These are phyloP conservation scores for Agriopis marginaria DNA, from an alignment of 2,888 invertebrate genomes.

Conservation along the genomic window DNA sequence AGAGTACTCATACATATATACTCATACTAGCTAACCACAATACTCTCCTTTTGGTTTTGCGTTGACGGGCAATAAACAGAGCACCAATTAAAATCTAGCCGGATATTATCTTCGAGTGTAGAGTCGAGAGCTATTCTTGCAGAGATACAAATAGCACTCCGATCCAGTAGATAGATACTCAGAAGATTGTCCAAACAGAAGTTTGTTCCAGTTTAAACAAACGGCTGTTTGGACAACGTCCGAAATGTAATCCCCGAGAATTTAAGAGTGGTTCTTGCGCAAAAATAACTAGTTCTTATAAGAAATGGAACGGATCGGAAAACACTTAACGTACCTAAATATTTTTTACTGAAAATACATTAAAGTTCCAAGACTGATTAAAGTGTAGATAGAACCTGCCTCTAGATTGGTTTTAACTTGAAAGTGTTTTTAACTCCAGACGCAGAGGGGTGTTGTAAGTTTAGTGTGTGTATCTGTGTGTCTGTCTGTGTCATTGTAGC, in stretches of 20 bases:
- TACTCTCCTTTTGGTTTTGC: no score
- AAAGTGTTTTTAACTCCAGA: no score
- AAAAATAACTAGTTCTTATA: slow-evolving; percentile 8
- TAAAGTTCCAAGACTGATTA: no score
- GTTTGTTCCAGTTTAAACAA: slow-evolving; percentile 44
- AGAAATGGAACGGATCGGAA: slow-evolving; percentile 2
- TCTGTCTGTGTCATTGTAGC: no score
- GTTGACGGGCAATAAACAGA: no score
- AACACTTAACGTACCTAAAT: background rate
- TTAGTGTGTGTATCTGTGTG: no score
- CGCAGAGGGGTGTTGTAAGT: no score
- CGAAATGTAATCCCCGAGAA: slow-evolving; percentile 32
- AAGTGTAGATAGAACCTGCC: no score
- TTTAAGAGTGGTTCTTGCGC: slow-evolving; percentile 19
- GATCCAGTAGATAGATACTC: slow-evolving; percentile 37
- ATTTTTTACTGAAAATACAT: no score
- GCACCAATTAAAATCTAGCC: background rate
- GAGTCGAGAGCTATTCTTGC: slow-evolving; percentile 6
- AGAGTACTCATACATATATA: no score
- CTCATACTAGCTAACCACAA: no score
- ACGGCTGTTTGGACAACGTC: slow-evolving; percentile 42
- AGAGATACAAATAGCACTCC: slow-evolving; percentile 27
- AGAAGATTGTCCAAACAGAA: slow-evolving; percentile 38
- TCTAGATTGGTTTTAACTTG: no score
- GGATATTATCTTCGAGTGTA: slow-evolving; percentile 10